phyloP scores from a whole-genome alignment of 1,140 invertebrate species.

The Aporrectodea caliginosa region DNA sequence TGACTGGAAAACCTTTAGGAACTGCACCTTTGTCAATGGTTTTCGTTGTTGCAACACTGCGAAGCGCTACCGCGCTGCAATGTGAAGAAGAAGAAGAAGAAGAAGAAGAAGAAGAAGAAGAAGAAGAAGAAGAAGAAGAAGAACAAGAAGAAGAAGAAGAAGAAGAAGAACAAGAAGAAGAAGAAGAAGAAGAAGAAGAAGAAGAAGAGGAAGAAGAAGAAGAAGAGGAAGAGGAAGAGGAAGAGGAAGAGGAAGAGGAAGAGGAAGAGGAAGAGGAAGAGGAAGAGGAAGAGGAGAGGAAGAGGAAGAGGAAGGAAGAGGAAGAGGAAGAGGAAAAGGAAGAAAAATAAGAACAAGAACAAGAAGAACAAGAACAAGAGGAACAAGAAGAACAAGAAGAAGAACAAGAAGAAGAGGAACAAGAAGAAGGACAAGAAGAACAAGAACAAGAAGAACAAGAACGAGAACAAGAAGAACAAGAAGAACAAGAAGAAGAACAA shows the following conservation, averaged over 20 bases:
- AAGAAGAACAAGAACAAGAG: no score
- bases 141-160: not conserved
- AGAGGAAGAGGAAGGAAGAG: not conserved
- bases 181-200: slow-evolving; percentile 12
- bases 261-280: not conserved
- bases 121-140: not conserved
- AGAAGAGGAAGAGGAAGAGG: not conserved
- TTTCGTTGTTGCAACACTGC: no score
- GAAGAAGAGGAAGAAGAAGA: not conserved
- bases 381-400: not conserved
- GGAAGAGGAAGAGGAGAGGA: not conserved
- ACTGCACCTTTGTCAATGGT: no score
- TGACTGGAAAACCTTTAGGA: no score
- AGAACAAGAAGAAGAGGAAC: no score
- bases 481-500: no score
- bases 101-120: slow-evolving; percentile 8
- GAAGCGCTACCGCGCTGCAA: no score
- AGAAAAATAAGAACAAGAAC: no score
- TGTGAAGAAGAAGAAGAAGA: no score
- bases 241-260: not conserved
- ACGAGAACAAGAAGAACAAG: no score
- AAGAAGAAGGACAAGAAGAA: no score
- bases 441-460: no score
- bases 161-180: not conserved
- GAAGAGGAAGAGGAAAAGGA: not conserved